Conservation (phyloP, 1,140 invertebrate species). For the Ptiloglossa arizonensis region DNA sequence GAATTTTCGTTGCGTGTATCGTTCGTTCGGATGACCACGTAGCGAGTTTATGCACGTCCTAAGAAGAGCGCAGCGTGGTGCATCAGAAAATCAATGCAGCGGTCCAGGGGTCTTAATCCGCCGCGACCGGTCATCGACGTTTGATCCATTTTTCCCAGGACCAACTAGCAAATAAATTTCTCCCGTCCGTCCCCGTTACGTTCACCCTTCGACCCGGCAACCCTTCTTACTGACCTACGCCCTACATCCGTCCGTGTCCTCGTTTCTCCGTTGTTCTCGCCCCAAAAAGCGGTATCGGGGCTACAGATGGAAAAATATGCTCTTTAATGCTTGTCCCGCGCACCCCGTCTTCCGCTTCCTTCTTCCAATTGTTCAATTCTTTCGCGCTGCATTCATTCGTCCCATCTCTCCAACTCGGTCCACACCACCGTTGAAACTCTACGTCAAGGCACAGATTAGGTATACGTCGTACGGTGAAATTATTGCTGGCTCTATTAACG, state of each 20-base stretch:
- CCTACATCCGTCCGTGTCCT: constrained; percentile 49
- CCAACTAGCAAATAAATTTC: constrained; percentile 58
- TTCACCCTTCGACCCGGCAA: constrained; percentile 57
- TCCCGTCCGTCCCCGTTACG: constrained; percentile 34
- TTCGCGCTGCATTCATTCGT: background rate
- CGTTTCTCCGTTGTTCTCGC: constrained; percentile 39
- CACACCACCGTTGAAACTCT: too few relatives aligned
- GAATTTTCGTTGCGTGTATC: too few relatives aligned
- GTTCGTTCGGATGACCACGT: background rate
- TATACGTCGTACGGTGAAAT: too few relatives aligned
- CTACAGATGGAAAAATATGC: constrained; percentile 38
- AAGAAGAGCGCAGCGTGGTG: constrained; percentile 14
- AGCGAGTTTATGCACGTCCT: constrained; percentile 9
- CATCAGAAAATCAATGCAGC: constrained; percentile 59
- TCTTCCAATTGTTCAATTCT: background rate
- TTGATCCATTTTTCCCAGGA: constrained; percentile 61
- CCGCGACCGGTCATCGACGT: constrained; percentile 34
- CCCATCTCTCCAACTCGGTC: background rate
- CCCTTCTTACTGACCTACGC: constrained; percentile 59
- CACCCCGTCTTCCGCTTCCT: background rate
- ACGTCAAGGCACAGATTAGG: too few relatives aligned
- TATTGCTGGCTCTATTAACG: too few relatives aligned
- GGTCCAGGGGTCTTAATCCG: constrained; percentile 45
- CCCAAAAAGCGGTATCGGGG: constrained; percentile 43
- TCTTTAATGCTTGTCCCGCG: background rate